These are phyloP conservation scores for Champsocephalus esox DNA, from an alignment of 2,797 vertebrate genomes.

Conservation along the genomic window DNA sequence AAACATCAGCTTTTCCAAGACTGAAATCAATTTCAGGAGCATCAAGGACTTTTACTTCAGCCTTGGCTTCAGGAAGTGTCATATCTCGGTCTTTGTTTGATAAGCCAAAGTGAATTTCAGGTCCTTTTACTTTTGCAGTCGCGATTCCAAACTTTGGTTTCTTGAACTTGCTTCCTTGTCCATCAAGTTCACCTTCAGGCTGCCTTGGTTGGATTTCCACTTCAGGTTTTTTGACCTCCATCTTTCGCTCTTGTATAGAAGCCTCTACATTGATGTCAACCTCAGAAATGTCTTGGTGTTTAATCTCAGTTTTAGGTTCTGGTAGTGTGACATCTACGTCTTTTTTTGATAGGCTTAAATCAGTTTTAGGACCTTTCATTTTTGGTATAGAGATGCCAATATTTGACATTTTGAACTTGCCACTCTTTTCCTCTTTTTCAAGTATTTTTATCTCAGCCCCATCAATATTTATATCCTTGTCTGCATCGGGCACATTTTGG, in stretches of 20 bases:
- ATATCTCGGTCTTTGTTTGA: conserved; percentile 45
- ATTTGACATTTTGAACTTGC: conserved; percentile 68
- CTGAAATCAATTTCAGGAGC: conserved; percentile 34
- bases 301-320: conserved; percentile 25
- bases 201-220: conserved; percentile 33
- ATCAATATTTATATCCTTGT: conserved; percentile 41
- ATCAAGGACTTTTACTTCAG: conserved; percentile 31
- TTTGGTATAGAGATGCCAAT: conserved; percentile 62
- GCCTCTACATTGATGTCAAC: conserved; percentile 32
- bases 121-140: conserved; percentile 31
- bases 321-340: conserved; percentile 47
- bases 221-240: conserved; percentile 32
- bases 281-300: conserved; percentile 34
- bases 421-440: conserved; percentile 31
- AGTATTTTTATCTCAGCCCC: conserved; percentile 34
- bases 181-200: conserved; percentile 16
- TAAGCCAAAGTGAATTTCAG: conserved; percentile 40
- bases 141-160: conserved; percentile 53
- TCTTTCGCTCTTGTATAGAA: conserved; percentile 39
- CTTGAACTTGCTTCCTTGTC: conserved; percentile 42
- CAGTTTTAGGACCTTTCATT: conserved; percentile 45
- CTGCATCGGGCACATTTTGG: conserved; percentile 30
- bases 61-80: conserved; percentile 38
- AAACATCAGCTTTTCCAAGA: conserved; percentile 35
- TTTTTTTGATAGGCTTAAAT: conserved; percentile 55